Evolutionary conservation across 2,113 vertebrate genomes (phyloP).

Genomic region (Onychostoma macrolepis): DNA sequence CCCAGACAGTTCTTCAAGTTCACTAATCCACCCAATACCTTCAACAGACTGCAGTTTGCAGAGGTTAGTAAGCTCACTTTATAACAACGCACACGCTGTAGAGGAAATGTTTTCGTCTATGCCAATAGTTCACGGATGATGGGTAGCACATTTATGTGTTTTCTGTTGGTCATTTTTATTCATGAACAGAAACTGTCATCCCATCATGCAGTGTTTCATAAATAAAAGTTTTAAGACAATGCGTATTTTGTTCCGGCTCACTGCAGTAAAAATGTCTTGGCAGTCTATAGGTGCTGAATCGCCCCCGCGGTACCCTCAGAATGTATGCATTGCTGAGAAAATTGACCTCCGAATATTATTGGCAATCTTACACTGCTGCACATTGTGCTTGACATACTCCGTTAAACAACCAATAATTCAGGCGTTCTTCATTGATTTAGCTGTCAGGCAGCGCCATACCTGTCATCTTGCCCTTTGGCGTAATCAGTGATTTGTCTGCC

Average conservation of each 20-base stretch:
- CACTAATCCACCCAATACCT: conserved; percentile 82
- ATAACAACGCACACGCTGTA: not conserved
- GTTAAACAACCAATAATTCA: conserved; percentile 62
- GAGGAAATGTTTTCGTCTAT: not conserved
- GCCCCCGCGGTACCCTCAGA: conserved; percentile 3
- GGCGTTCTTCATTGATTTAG: conserved; percentile 58
- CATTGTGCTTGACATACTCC: conserved; percentile 55
- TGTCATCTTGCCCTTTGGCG: conserved; percentile 61
- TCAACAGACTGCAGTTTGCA: conserved; percentile 89
- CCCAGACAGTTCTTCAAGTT: conserved; percentile 92
- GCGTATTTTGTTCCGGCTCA: conserved; percentile 41
- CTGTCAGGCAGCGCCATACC: conserved; percentile 55
- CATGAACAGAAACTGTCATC: not conserved
- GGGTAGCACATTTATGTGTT: conserved; percentile 23
- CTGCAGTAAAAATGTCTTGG: conserved; percentile 46
- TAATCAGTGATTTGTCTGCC: conserved; percentile 62
- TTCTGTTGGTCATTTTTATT: conserved; percentile 30
- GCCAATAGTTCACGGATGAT: not conserved
- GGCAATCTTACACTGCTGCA: conserved; percentile 55
- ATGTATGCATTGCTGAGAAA: conserved; percentile 47
- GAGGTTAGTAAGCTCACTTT: conserved; percentile 79
- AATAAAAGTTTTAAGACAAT: conserved; percentile 41
- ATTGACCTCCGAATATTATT: conserved; percentile 61
- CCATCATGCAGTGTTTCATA: not conserved
- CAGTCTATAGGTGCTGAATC: conserved; percentile 26